phyloP scores from a whole-genome alignment of 1,140 invertebrate species.

The Penaeus vannamei region DNA sequence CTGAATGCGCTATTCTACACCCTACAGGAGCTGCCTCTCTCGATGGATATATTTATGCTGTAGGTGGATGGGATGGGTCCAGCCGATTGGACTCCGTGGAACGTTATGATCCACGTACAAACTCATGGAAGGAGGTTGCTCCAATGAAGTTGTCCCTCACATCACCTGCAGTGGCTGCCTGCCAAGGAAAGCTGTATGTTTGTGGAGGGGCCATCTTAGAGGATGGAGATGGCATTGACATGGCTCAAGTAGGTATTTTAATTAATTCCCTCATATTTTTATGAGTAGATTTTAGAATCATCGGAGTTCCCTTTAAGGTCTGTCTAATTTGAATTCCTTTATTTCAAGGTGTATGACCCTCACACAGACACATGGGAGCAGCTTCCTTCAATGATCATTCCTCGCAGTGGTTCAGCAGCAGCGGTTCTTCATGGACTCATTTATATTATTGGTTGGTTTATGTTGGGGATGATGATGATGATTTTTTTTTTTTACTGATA shows the following conservation, averaged over 20 bases:
- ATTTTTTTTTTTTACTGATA: background rate
- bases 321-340: background rate
- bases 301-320: background rate
- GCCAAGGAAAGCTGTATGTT: constrained; percentile 74
- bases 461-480: background rate
- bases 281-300: background rate
- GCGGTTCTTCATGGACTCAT: constrained; percentile 74
- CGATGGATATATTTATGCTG: constrained; percentile 80
- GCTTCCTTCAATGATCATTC: constrained; percentile 76
- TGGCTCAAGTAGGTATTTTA: constrained; percentile 69
- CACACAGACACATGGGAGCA: constrained; percentile 75
- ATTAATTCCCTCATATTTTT: background rate
- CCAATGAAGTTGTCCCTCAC: constrained; percentile 77
- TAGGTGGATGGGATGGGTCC: constrained; percentile 88
- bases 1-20: background rate
- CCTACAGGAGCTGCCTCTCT: constrained; percentile 77
- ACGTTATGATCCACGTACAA: constrained; percentile 79
- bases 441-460: constrained; percentile 74
- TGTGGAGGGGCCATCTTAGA: constrained; percentile 74
- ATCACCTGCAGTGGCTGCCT: constrained; percentile 74
- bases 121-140: constrained; percentile 75
- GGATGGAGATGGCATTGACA: constrained; percentile 74
- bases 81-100: constrained; percentile 85
- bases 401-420: constrained; percentile 74
- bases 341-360: constrained; percentile 75